Evolutionary conservation across 2,113 vertebrate species (phyloP).

Genomic region (Pseudolaguvia tuberculata): DNA sequence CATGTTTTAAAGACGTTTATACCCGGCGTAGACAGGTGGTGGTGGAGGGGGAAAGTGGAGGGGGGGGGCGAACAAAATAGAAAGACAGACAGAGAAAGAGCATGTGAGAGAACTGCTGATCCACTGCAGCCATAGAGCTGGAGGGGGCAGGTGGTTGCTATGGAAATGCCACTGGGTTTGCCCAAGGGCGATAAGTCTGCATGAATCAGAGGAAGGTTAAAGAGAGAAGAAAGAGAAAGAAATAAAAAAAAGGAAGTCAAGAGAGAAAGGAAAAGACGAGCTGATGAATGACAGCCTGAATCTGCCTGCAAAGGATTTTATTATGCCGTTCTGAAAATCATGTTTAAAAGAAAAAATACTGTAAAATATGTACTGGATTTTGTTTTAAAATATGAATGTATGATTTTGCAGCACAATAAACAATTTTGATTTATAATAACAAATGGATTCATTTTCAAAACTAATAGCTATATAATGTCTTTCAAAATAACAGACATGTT

Average conservation of each 20-base stretch:
- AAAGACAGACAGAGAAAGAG: conserved; percentile 44
- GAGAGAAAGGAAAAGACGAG: conserved; percentile 15
- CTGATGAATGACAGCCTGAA: conserved; percentile 40
- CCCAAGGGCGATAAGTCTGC: conserved; percentile 84
- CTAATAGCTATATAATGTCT: no score
- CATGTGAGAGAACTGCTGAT: conserved; percentile 51
- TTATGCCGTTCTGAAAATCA: conserved; percentile 2
- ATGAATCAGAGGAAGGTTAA: conserved; percentile 79
- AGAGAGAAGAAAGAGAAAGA: conserved; percentile 30
- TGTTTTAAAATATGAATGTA: conserved; percentile 17
- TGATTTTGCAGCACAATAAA: no score
- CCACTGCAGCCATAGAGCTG: conserved; percentile 70
- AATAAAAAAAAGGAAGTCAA: conserved; percentile 20
- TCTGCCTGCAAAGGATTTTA: conserved; percentile 25
- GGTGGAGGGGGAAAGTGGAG: neutral
- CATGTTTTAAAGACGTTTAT: conserved; percentile 48
- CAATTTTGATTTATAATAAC: no score
- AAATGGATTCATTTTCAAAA: no score
- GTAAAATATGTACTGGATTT: conserved; percentile 16
- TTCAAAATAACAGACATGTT: conserved; percentile 28
- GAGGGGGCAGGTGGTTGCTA: conserved; percentile 72
- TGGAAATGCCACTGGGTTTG: conserved; percentile 79
- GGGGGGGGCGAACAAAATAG: conserved; percentile 37
- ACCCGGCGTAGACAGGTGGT: conserved; percentile 42
- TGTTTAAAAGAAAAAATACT: neutral